These are phyloP conservation scores for Cinara cedri DNA, from an alignment of 2,888 invertebrate genomes.

Conservation along the genomic window DNA sequence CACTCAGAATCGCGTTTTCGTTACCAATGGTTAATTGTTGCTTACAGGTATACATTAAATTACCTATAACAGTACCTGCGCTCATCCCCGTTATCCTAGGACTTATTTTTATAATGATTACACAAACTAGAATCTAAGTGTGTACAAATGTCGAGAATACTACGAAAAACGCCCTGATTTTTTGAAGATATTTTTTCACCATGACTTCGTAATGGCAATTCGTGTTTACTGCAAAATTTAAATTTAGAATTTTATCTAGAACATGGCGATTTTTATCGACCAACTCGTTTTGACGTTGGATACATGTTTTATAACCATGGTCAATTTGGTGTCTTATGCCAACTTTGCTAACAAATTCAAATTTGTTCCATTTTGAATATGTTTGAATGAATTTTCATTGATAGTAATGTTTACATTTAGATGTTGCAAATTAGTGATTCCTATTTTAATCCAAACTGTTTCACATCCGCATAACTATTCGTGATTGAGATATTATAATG, in stretches of 20 bases:
- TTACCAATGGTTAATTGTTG: no score
- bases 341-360: neutral
- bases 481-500: no score
- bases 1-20: no score
- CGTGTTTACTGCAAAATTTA: constrained; percentile 8
- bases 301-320: neutral
- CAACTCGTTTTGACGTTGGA: neutral
- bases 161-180: constrained; percentile 15
- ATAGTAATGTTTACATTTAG: neutral
- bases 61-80: no score
- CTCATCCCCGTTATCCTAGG: neutral
- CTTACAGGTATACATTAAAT: no score
- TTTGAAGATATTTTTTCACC: constrained; percentile 8
- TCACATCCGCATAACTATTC: no score
- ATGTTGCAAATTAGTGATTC: constrained; percentile 27
- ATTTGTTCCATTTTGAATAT: neutral
- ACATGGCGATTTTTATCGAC: constrained; percentile 21
- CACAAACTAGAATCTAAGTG: neutral
- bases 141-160: neutral
- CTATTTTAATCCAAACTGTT: no score
- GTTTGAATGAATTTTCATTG: constrained; percentile 18
- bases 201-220: constrained; percentile 7
- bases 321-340: neutral
- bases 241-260: constrained; percentile 15
- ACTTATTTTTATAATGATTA: constrained; percentile 7